Base-by-base conservation (phyloP, 1,140 invertebrate genomes). In the Heliconius eleuchia region DNA sequence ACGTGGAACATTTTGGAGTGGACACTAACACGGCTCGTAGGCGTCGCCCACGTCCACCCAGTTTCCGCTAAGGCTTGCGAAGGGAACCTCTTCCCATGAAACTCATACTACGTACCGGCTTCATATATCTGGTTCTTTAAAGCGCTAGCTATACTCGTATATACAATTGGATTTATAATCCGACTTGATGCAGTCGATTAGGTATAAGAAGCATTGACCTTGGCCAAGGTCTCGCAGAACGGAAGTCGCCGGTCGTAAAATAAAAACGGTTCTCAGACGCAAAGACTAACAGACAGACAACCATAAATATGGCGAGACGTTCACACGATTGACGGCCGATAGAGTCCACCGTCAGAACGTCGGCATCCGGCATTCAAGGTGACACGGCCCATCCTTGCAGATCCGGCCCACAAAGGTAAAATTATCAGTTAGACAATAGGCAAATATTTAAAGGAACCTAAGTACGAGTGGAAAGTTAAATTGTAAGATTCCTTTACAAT, bases 301-400 rank as follows among this genome's bases (percentile, higher is more conserved):
- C 79, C 89, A 88, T 91, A 91, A 91, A 91, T 92, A 90, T 89
- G 87, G 85, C 90, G 87, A 88, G 90, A 92, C 86, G 89, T 86
- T 90, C 85, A 88, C 85, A 89, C 92, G 92, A 94, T 94, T 89
- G 92, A 91, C 91, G 91, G 88, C 83, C 91, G 91, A 93, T 94
- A 94, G 87, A 66, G 88, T 92, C 86, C 89, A 87, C 82, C 86
- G 88, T 85, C 88, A 88, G 90, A 87, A 85, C 80, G 86, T 76
- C 86, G 89, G 89, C 90, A 93, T 94, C 92, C 92, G 92, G 89
- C 89, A 91, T 85, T 91, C 91, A 92, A 94, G 91, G 92, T 94
- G 91, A 94, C 89, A 91, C 88, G 76, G 83, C 76, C 86, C 88
- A 92, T 94, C 91, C 89, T 91, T 89, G 88, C 90, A 89, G 91